Evolutionary conservation across 2,888 invertebrate species (phyloP), one percentile per base, ranked within the genome.

Genomic region (Bellardia pandia): DNA sequence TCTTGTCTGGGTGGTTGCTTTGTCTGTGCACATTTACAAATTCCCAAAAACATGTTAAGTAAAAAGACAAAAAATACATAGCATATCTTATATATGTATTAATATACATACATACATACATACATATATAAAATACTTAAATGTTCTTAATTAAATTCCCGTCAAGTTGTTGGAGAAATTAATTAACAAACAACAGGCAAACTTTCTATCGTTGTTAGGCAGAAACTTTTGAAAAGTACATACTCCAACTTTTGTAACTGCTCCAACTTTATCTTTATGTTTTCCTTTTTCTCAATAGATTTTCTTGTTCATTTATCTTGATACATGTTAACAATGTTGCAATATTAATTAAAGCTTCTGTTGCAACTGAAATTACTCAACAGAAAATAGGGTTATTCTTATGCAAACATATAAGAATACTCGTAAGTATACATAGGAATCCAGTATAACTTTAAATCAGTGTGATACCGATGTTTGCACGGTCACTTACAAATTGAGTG

Each of bases 1-100:
- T 80, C 40, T 42, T 64, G 72, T 80, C 40, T 42, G 45, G 42
- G 42, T 72, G 62, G 51, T 51, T 42, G 45, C 8, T 53, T 71
- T 53, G n/a, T 51, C 53, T 23, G 7, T 37, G 37, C 53, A 71
- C 6, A 14, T 71, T 71, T 71, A 1, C 13, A 68, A 45, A 11
- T 45, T 45, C 45, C 13, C 13, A 13, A 45, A 45, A 64, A 64
- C 40, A 64, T 51, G n/a, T n/a, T 14, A 14, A 33, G 1, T 16
- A 62, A 37, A 14, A 60, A 14, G 4, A 33, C 3, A 33, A 60
- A 7, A 60, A 7, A 62, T 33, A 13, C 33, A 2, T 6, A 33
- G 6, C 3, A 14, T 23, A 8, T 56, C 3, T 56, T 33, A n/a
- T n/a, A n/a, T n/a, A n/a, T n/a, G n/a, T n/a, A 23, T 23, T 23